Base-by-base conservation (phyloP, 2,888 invertebrate species). In the Nyleta sp. region DNA sequence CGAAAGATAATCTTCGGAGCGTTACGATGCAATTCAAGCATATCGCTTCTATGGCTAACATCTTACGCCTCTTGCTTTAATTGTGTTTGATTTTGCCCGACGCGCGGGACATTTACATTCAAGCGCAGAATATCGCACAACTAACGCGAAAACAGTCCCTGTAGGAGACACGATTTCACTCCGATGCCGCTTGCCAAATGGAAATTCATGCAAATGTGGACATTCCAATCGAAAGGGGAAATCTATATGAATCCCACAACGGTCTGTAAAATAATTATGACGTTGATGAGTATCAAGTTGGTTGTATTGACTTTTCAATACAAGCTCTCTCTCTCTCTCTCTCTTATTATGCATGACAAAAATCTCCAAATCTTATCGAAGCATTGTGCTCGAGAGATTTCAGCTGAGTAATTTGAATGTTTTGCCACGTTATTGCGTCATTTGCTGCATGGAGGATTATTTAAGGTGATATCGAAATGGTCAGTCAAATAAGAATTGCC, bases 101-200 rank as follows among this genome's bases (percentile, higher is more conserved):
- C 57, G 57, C 64, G 57, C 42, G 28, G 71, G 74, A 78, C 79
- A 79, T 79, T 76, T 76, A 76, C 79, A 79, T 79, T 68, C 67
- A 57, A 79, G 48, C 64, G 52, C 59, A 31, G 80, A 71, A 80
- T 75, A 76, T 80, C 70, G 64, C 50, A 67, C 80, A 76, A 68
- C 76, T 68, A 80, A 72, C 80, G 75, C 76, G 80, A 80, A 80
- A 79, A 79, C 74, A 74, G 78, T 78, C 67, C 70, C 78, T 53
- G 55, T 35, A 55, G 74, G 53, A 78, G 78, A 78, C 78, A 74
- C 65, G 67, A 74, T 74, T 74, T 78, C 78, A 67, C 65, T 71
- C 22, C 52, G 60, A 71, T 71, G 60, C 59, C 53, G 73, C 62
- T 73, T 78, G 73, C 78, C 65, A 59, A 78, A 78, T 78, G 74